Conservation (phyloP, 2,113 vertebrate genomes). For the zebrafish (Danio rerio) region DNA sequence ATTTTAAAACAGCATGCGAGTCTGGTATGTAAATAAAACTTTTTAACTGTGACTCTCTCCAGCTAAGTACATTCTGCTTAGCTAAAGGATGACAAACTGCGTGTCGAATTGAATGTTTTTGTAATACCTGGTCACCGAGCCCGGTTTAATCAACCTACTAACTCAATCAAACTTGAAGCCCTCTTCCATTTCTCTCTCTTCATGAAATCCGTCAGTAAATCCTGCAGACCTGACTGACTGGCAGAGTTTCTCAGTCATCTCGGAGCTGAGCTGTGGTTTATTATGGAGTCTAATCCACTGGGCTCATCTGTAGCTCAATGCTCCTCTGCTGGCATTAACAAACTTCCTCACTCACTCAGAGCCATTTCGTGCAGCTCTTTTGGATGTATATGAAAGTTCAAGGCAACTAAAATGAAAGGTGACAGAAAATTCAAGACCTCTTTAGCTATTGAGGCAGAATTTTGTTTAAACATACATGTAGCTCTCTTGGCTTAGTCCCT, state of each 20-base stretch:
- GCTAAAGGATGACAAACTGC: not conserved
- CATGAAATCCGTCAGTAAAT: constrained; percentile 32
- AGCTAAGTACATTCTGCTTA: not conserved
- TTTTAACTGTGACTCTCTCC: not conserved
- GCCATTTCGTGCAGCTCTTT: constrained; percentile 45
- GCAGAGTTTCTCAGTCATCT: constrained; percentile 62
- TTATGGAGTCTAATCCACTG: constrained; percentile 71
- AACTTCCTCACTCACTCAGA: constrained; percentile 70
- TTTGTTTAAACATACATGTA: too few species aligned
- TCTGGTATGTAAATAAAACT: not conserved
- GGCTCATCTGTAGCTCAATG: constrained; percentile 60
- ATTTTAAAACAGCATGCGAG: not conserved
- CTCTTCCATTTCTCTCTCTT: constrained; percentile 31
- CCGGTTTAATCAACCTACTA: not conserved
- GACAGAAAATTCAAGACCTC: not conserved
- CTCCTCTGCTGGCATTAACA: constrained; percentile 68
- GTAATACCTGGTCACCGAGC: constrained; percentile 7
- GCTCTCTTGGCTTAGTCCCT: too few species aligned
- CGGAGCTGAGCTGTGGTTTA: constrained; percentile 69
- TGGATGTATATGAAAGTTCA: not conserved
- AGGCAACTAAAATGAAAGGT: constrained; percentile 11
- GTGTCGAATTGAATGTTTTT: not conserved
- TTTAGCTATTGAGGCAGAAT: too few species aligned
- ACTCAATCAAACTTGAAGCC: constrained; percentile 1
- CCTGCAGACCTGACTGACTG: constrained; percentile 58